Evolutionary conservation across 2,888 invertebrate species (phyloP).

Genomic region (Aelia acuminata): DNA sequence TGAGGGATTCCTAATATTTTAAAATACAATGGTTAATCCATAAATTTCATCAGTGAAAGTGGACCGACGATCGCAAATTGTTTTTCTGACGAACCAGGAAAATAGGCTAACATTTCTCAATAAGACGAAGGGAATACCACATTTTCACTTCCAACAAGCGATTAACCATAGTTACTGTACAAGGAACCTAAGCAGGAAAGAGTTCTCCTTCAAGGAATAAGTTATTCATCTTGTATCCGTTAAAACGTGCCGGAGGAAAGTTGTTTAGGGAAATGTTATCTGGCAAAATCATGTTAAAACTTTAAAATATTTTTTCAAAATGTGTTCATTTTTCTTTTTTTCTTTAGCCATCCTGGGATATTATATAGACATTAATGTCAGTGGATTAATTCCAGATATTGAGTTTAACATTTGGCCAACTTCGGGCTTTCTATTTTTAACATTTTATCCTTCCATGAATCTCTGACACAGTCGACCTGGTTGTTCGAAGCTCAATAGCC

Average conservation of each 20-base stretch:
- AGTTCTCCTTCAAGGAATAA: neutral
- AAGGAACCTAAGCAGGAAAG: neutral
- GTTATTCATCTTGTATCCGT: neutral
- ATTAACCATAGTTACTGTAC: neutral
- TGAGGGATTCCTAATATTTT: no score
- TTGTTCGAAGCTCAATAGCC: neutral
- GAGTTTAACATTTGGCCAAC: neutral
- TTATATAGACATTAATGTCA: neutral
- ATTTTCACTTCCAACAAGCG: neutral
- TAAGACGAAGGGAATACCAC: neutral
- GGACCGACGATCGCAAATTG: neutral
- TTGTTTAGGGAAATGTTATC: neutral
- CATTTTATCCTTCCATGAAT: slow-evolving; percentile 16
- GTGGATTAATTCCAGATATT: neutral
- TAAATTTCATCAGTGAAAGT: neutral
- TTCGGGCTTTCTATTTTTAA: neutral
- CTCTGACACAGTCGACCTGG: neutral
- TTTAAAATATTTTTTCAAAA: no score
- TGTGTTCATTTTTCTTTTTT: neutral
- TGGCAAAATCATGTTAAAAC: no score
- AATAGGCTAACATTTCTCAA: neutral
- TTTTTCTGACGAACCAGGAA: neutral
- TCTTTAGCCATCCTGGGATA: neutral
- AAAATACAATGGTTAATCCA: no score
- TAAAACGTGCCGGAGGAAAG: neutral